phyloP scores from a whole-genome alignment of 2,888 invertebrate genomes.

The Tetramorium bicarinatum region DNA sequence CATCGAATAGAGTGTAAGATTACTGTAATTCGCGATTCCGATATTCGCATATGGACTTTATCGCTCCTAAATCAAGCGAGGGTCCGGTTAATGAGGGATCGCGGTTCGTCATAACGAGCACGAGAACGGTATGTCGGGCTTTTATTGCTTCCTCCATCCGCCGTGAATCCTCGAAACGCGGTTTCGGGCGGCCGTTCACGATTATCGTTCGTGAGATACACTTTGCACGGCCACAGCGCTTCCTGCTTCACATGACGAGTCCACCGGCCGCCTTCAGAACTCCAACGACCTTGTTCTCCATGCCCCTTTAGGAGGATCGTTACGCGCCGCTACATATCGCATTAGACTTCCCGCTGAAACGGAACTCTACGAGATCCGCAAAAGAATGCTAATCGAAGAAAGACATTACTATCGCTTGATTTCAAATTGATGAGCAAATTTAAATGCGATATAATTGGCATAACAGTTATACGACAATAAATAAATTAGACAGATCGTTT shows the following conservation, averaged over 20 bases:
- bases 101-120: slow-evolving; percentile 43
- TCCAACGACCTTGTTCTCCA: slow-evolving; percentile 32
- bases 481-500: not conserved
- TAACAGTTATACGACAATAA: not conserved
- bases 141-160: slow-evolving; percentile 50
- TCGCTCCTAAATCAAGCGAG: slow-evolving; percentile 31
- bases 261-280: not conserved
- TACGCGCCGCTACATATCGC: not conserved
- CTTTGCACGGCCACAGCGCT: not conserved
- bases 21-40: not conserved
- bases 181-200: not conserved
- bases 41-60: not conserved
- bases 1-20: not conserved
- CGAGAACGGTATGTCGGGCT: slow-evolving; percentile 3
- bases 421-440: not conserved
- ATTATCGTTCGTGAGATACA: slow-evolving; percentile 28
- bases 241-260: slow-evolving; percentile 31
- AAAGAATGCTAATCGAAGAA: not conserved
- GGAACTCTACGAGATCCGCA: slow-evolving; percentile 1
- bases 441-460: not conserved
- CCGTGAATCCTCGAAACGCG: slow-evolving; percentile 15
- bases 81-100: slow-evolving; percentile 19
- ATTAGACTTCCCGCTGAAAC: slow-evolving; percentile 26
- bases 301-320: slow-evolving; percentile 19
- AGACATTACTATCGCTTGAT: not conserved